Conservation (phyloP, 2,888 invertebrate species). For the Lithophane semibrunnea region DNA sequence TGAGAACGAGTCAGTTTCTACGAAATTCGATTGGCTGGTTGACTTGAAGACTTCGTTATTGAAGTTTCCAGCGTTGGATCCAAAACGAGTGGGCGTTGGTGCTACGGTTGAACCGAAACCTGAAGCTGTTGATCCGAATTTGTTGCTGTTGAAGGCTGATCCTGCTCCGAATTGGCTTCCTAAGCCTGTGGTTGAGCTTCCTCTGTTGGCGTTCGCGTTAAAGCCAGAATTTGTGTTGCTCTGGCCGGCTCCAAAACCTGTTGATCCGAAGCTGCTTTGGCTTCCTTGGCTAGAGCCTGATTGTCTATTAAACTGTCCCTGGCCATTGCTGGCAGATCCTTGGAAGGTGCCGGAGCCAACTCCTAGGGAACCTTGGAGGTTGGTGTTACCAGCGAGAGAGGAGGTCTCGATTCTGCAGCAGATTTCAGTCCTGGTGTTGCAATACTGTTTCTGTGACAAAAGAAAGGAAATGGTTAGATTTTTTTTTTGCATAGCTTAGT, state of each 20-base stretch:
- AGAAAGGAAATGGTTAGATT: constrained; percentile 39
- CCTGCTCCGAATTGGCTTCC: constrained; percentile 55
- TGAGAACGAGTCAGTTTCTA: constrained; percentile 82
- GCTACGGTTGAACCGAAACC: constrained; percentile 69
- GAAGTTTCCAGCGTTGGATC: constrained; percentile 61
- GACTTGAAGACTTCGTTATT: constrained; percentile 78
- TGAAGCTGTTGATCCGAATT: constrained; percentile 49
- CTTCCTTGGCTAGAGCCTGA: constrained; percentile 51
- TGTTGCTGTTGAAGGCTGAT: constrained; percentile 48
- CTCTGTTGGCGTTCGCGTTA: constrained; percentile 48
- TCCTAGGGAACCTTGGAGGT: constrained; percentile 76
- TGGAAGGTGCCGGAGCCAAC: constrained; percentile 78
- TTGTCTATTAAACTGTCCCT: constrained; percentile 72
- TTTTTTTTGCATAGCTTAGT: not conserved
- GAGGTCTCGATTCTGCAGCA: constrained; percentile 86
- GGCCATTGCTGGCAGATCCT: constrained; percentile 71
- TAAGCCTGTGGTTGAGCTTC: constrained; percentile 35
- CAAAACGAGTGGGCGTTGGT: constrained; percentile 71
- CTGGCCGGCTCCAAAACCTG: constrained; percentile 43
- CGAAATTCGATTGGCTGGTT: constrained; percentile 82
- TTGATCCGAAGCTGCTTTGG: constrained; percentile 54
- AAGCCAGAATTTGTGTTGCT: constrained; percentile 31
- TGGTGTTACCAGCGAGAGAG: constrained; percentile 73
- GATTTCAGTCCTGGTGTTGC: constrained; percentile 85
- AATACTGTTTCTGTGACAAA: constrained; percentile 87